phyloP scores from a whole-genome alignment of 2,888 invertebrate species.

The Ophion slaviceki region DNA sequence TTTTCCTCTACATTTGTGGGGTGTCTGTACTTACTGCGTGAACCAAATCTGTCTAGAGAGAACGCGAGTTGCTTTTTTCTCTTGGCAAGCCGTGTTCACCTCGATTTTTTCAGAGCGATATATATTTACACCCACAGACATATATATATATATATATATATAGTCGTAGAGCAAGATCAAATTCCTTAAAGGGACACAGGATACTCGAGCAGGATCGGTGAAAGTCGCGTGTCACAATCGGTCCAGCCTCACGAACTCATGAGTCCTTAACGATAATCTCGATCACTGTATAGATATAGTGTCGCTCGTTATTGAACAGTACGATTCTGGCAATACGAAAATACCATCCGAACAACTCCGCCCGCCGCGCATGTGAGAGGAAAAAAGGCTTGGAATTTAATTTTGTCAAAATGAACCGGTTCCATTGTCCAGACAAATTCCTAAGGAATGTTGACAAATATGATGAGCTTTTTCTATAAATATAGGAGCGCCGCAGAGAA shows the following conservation, averaged over 20 bases:
- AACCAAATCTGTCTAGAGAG: not conserved
- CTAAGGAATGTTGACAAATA: too few species aligned
- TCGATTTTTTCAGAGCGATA: slow-evolving; percentile 14
- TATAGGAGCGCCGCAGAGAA: too few species aligned
- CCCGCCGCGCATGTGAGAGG: too few species aligned
- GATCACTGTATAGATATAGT: slow-evolving; percentile 24
- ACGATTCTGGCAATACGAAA: slow-evolving; percentile 1
- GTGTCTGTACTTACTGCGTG: not conserved
- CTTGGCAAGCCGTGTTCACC: not conserved
- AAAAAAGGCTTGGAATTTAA: not conserved
- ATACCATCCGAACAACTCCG: not conserved
- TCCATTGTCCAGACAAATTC: too few species aligned
- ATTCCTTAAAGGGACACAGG: slow-evolving; percentile 61
- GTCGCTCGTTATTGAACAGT: slow-evolving; percentile 1
- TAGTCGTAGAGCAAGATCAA: slow-evolving; percentile 52
- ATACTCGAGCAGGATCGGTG: slow-evolving; percentile 61
- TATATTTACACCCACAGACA: slow-evolving; percentile 6
- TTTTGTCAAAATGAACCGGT: not conserved
- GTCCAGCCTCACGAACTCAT: slow-evolving; percentile 53
- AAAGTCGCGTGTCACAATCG: slow-evolving; percentile 63
- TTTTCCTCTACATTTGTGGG: not conserved
- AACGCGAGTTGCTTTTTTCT: not conserved
- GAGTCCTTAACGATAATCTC: slow-evolving; percentile 49
- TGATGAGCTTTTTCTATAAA: too few species aligned
- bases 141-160: slow-evolving; percentile 1